Evolutionary conservation across 2,113 vertebrate species (phyloP).

Genomic region (Loxodonta africana): DNA sequence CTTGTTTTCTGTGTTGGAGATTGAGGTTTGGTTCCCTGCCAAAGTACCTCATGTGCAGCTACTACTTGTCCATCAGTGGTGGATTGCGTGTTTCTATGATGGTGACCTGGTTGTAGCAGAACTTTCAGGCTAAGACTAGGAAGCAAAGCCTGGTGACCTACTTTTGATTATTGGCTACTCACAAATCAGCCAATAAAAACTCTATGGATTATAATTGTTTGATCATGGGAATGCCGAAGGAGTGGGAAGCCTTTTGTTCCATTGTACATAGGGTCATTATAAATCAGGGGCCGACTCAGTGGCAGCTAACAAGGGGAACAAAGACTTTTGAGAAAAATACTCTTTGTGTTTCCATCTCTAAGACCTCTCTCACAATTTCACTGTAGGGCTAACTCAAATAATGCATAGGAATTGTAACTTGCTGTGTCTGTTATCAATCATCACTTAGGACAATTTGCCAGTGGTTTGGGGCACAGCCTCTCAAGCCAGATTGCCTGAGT

Average conservation of each 20-base stretch:
- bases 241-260: no score
- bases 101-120: background rate
- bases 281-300: background rate
- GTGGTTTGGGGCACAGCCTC: no score
- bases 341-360: background rate
- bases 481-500: no score
- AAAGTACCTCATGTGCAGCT: background rate
- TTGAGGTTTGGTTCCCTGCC: no score
- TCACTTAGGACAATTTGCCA: no score
- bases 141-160: background rate
- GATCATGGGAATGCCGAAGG: background rate
- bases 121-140: background rate
- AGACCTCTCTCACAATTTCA: background rate
- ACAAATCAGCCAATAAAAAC: background rate
- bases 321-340: background rate
- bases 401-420: no score
- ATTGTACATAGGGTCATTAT: no score
- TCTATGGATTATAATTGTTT: background rate
- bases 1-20: background rate
- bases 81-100: background rate
- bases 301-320: background rate
- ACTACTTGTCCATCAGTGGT: background rate
- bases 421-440: no score
- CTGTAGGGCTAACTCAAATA: background rate
- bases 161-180: background rate